A percentile compares a stretch with the other conserved stretches of the same genome.
phyloP scores from a whole-genome alignment of 2,888 invertebrate genomes.

The Mechanitis mazaeus region DNA sequence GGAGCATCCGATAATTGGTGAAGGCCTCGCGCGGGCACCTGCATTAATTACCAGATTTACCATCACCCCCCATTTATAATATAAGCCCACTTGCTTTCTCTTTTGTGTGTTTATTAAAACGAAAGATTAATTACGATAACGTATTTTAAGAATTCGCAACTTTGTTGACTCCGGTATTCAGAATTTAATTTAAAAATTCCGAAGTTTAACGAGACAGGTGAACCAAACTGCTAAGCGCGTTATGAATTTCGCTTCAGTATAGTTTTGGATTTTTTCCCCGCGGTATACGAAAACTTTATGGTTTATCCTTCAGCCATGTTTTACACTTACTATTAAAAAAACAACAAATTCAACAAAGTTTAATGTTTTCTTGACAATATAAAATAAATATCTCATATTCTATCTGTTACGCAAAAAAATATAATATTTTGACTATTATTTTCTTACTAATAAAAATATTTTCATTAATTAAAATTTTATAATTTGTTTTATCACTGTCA shows the following conservation, averaged over 20 bases:
- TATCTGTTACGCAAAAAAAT: too few species aligned
- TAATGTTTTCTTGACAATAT: too few species aligned
- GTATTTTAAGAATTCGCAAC: conserved; percentile 71
- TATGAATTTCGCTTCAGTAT: conserved; percentile 68
- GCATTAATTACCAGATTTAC: conserved; percentile 72
- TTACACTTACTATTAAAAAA: conserved; percentile 23
- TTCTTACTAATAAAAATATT: too few species aligned
- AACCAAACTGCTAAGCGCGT: conserved; percentile 71
- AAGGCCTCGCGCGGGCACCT: conserved; percentile 58
- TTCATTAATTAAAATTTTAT: too few species aligned
- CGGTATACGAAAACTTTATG: conserved; percentile 59
- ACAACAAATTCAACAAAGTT: too few species aligned
- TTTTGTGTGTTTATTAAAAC: conserved; percentile 62
- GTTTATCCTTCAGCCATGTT: conserved; percentile 56
- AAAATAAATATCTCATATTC: too few species aligned
- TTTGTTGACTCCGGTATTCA: conserved; percentile 64
- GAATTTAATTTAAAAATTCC: conserved; percentile 77
- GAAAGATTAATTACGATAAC: conserved; percentile 69
- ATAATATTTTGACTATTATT: not conserved
- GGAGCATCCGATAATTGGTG: conserved; percentile 60
- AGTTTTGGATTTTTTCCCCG: conserved; percentile 64
- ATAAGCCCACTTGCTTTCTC: conserved; percentile 54
- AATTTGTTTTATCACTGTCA: too few species aligned
- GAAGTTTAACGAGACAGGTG: conserved; percentile 74
- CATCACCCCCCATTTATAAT: conserved; percentile 67